Conservation (phyloP, 1,140 invertebrate genomes). For the Psix sp. region DNA sequence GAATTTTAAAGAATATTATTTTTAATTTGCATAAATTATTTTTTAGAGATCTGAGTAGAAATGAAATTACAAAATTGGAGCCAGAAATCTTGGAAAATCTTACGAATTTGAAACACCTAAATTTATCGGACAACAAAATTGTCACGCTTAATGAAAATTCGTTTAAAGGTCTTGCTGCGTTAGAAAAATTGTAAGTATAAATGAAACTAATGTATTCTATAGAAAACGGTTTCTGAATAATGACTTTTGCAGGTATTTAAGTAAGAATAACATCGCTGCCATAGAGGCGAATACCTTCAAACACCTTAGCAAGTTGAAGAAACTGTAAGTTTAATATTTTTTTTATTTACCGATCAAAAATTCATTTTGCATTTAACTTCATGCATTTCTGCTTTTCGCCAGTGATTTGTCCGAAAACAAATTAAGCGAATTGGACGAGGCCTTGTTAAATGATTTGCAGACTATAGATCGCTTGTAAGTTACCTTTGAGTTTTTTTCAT, state of each 20-base stretch:
- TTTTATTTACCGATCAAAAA: slow-evolving; percentile 37
- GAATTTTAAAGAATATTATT: slow-evolving; percentile 1
- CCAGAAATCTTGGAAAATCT: slow-evolving; percentile 84
- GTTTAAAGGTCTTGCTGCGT: slow-evolving; percentile 80
- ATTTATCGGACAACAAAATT: slow-evolving; percentile 83
- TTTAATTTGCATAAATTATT: slow-evolving; percentile 1
- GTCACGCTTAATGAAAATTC: slow-evolving; percentile 80
- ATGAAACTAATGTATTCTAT: background rate
- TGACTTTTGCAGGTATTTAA: slow-evolving; percentile 81
- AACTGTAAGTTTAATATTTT: slow-evolving; percentile 75
- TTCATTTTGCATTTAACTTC: slow-evolving; percentile 46
- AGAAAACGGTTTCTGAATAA: background rate
- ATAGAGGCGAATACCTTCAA: slow-evolving; percentile 86
- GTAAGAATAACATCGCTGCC: slow-evolving; percentile 85
- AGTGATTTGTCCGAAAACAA: slow-evolving; percentile 82
- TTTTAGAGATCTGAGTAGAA: slow-evolving; percentile 85
- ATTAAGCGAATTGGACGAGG: slow-evolving; percentile 81
- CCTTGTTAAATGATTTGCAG: slow-evolving; percentile 82
- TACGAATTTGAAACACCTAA: slow-evolving; percentile 82
- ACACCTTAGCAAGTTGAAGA: slow-evolving; percentile 82
- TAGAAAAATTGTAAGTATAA: slow-evolving; percentile 80
- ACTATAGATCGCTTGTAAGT: slow-evolving; percentile 85
- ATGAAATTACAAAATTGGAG: slow-evolving; percentile 85
- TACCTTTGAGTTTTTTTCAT: slow-evolving; percentile 8
- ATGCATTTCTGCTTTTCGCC: slow-evolving; percentile 64